A percentile compares a stretch with the other conserved stretches of the same genome.
These are phyloP conservation scores for Ficedula albicollis DNA, from an alignment of 2,797 vertebrate species.

Conservation along the genomic window DNA sequence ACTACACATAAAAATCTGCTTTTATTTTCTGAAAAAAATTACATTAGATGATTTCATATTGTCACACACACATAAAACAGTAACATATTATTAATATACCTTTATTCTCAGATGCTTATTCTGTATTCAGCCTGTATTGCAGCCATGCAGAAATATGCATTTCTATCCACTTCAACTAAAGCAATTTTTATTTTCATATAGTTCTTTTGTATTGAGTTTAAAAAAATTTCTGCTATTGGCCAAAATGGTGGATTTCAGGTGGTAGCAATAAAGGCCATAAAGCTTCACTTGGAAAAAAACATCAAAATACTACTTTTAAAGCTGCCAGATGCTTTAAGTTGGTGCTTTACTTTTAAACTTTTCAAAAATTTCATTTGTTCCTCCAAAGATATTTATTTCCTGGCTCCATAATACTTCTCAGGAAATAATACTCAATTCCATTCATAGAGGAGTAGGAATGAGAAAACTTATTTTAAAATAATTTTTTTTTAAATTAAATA, in stretches of 20 bases:
- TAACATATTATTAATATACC: neutral
- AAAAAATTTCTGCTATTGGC: neutral
- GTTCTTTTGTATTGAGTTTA: neutral
- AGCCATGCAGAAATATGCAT: neutral
- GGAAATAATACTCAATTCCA: neutral
- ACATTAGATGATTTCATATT: neutral
- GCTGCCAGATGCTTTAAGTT: neutral
- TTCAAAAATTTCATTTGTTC: neutral
- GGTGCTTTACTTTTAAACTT: neutral
- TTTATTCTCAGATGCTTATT: neutral
- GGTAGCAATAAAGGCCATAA: neutral
- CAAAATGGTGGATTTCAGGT: neutral
- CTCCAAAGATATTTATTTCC: neutral
- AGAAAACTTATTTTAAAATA: neutral
- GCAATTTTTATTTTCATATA: neutral
- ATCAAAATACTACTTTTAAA: neutral
- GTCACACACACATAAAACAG: neutral
- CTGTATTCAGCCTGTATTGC: neutral
- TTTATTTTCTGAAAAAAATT: neutral
- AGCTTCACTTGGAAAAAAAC: neutral
- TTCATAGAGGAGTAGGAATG: neutral
- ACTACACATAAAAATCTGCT: neutral
- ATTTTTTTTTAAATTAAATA: too few relatives aligned
- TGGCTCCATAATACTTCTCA: neutral
- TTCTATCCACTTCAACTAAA: neutral